Evolutionary conservation across 2,113 vertebrate species (phyloP), one percentile per base, ranked within the genome.

Genomic region (Mus pahari): DNA sequence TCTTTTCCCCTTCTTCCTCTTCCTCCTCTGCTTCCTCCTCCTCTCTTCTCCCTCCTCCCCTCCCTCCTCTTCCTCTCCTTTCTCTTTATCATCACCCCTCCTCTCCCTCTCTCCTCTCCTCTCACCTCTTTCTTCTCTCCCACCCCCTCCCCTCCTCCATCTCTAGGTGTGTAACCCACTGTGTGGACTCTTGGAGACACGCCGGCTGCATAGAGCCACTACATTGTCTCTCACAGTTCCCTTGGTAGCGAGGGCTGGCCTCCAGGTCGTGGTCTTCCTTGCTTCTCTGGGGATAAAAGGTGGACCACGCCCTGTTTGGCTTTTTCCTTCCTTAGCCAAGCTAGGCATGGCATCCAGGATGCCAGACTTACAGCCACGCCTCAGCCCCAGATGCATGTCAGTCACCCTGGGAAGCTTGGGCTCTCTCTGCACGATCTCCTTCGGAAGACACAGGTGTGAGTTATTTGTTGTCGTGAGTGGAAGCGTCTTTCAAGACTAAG

Each of bases 31-130:
- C 1, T 31, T 74, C 19, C 31, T 11, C 31, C 10, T 12, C 14
- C 1, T 7, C 19, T 7, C 20, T 7, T 0, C 1, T 31, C 79
- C 19, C 31, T 11, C 31, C 10, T 12, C 14, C 10, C 10, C 9
- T 13, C 2, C 3, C 19, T 22, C 10, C 5, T 31, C 64, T 33
- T 26, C 39, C 28, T 9, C 62, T 13, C 12, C 64, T 31, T 31
- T 2, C 64, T 31, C 64, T 66, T 66, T 64, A 64, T n/a, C 20
- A 10, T 60, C 55, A 36, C 33, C 9, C 31, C 31, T 20, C 2
- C 31, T 33, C n/a, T 3, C 19, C 5, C 42, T 33, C n/a, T 4
- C 11, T 7, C 33, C 79, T 60, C 19, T 39, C 10, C n/a, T 24
- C 7, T 58, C 36, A 36, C 31, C 13, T 31, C 2, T 48, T 78